Evolutionary conservation across 2,797 vertebrate genomes (phyloP), one percentile per base, ranked within the genome.

Genomic region (Stomatorhinus walkeri): DNA sequence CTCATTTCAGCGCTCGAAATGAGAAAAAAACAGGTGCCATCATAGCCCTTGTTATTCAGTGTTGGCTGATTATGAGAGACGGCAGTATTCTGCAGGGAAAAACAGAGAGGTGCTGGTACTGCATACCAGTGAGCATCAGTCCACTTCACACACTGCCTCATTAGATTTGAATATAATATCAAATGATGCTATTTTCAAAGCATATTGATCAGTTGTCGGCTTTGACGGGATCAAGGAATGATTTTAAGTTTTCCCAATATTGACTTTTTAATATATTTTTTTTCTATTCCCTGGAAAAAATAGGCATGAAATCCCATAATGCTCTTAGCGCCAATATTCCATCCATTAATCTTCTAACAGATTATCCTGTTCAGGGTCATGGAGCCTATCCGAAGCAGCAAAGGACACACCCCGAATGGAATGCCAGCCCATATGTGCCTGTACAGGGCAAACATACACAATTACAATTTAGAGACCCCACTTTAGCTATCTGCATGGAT

Each of bases 301-400:
- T 22, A 46, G 68, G 1, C 76, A 81, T 81, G 22, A 81, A 46
- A 81, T 46, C 76, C 76, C 76, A 46, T 81, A 81, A 81, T n/a
- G 40, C 40, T 81, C 76, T 81, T 81, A 81, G 76, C 19, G 68
- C 14, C 68, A 76, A 76, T 76, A 76, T 76, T 76, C 68, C 68
- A 76, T 76, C 68, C 68, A 76, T 76, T 76, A 76, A 76, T 76
- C 68, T 76, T 76, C 68, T 40, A 40, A 76, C 68, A 76, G 68
- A 76, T 76, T 76, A 76, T 76, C 68, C 68, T 76, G 68, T 36
- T 40, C 68, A 76, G 68, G 68, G 68, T 76, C 68, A 76, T 40
- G 68, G 32, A 36, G 32, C 28, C 32, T 40, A 76, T 76, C 32
- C 5, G 28, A 76, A 32, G 32, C 68, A 40, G 14, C 14, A 2